phyloP scores from a whole-genome alignment of 2,797 vertebrate species.

The Melanotaenia parkinsoni region DNA sequence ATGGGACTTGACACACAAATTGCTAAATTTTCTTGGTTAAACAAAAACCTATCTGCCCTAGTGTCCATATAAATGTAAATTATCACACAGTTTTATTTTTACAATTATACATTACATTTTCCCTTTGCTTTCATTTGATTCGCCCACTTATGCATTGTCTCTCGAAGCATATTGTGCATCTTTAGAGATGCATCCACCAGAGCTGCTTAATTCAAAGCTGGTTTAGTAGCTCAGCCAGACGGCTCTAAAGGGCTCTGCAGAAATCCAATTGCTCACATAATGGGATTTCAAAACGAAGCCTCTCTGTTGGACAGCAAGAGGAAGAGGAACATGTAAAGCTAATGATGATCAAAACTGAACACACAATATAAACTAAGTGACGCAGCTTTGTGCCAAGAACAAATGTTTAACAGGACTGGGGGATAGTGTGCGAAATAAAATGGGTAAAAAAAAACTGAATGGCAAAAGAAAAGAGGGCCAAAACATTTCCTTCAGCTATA shows the following conservation, averaged over 20 bases:
- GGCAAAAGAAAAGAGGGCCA: constrained; percentile 39
- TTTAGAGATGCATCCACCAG: constrained; percentile 66
- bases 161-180: constrained; percentile 62
- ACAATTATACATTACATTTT: not conserved
- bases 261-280: constrained; percentile 85
- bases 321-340: constrained; percentile 34
- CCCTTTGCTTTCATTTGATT: constrained; percentile 15
- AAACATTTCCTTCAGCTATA: constrained; percentile 72
- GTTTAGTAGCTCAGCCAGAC: constrained; percentile 83
- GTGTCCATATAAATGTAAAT: not conserved
- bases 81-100: not conserved
- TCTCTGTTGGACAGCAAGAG: constrained; percentile 45
- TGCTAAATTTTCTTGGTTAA: constrained; percentile 7
- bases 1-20: constrained; percentile 43
- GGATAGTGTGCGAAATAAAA: constrained; percentile 26
- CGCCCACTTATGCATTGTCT: constrained; percentile 19
- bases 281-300: constrained; percentile 77
- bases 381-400: not conserved
- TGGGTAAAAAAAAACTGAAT: constrained; percentile 22
- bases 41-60: not conserved
- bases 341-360: constrained; percentile 6
- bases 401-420: constrained; percentile 31
- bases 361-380: not conserved
- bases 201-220: constrained; percentile 84
- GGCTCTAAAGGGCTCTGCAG: constrained; percentile 79